Conservation (phyloP, 2,888 invertebrate genomes). For the Drosophila seclusa region DNA sequence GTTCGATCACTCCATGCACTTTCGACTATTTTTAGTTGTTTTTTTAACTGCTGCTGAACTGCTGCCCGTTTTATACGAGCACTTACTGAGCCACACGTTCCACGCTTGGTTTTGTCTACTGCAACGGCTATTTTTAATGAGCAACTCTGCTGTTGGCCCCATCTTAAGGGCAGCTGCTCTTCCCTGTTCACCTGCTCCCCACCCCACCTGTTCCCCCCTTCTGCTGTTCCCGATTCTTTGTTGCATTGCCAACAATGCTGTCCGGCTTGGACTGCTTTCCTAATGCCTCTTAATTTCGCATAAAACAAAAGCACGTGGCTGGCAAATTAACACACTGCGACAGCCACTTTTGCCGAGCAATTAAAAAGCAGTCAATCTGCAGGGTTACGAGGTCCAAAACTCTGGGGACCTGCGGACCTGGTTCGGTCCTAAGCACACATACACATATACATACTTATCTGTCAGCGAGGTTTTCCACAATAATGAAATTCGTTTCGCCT, state of each 20-base stretch:
- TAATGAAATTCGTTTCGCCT: conserved; percentile 21
- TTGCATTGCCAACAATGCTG: conserved; percentile 34
- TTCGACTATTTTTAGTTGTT: neutral
- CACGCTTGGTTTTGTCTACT: conserved; percentile 23
- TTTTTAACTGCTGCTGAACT: conserved; percentile 8
- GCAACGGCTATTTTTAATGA: conserved; percentile 62
- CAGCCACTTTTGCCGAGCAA: conserved; percentile 39
- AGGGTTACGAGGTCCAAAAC: conserved; percentile 2
- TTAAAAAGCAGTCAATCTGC: conserved; percentile 57
- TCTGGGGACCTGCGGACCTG: neutral
- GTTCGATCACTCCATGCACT: no score
- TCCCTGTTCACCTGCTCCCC: neutral
- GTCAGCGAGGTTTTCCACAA: neutral
- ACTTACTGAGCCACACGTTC: conserved; percentile 22
- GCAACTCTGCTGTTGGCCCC: conserved; percentile 26
- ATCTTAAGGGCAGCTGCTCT: neutral
- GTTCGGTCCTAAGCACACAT: neutral
- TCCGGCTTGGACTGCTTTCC: conserved; percentile 28
- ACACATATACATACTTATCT: conserved; percentile 1
- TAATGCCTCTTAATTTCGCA: conserved; percentile 45
- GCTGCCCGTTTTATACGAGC: conserved; percentile 14
- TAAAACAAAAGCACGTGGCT: conserved; percentile 31
- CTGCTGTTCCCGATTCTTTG: neutral
- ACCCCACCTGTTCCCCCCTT: accelerated
- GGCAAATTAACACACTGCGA: conserved; percentile 21